A percentile compares a stretch with the other conserved stretches of the same genome.
Evolutionary conservation across 2,113 vertebrate genomes (phyloP).

Genomic region (Sander vitreus): DNA sequence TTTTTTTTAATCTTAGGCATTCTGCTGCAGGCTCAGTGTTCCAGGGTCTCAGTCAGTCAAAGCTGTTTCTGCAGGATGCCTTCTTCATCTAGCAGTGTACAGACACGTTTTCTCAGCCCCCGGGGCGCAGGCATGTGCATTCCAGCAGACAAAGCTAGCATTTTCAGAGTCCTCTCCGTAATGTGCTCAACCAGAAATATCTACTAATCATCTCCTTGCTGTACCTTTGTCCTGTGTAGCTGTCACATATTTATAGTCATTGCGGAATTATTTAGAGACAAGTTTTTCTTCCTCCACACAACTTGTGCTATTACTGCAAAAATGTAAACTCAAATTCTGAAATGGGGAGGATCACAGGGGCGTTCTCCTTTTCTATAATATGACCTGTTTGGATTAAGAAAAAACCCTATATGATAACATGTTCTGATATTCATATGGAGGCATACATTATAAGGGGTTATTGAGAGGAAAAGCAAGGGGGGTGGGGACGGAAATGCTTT

Average conservation of each 20-base stretch:
- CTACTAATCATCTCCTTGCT: conserved; percentile 44
- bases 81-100: conserved; percentile 81
- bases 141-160: conserved; percentile 84
- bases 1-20: conserved; percentile 25
- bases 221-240: conserved; percentile 31
- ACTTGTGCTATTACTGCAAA: neutral
- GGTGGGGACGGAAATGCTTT: conserved; percentile 34
- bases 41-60: conserved; percentile 36
- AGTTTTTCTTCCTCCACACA: neutral
- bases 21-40: conserved; percentile 49
- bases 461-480: conserved; percentile 42
- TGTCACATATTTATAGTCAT: conserved; percentile 7
- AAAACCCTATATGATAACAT: neutral
- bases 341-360: neutral
- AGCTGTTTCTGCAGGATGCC: conserved; percentile 79
- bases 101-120: conserved; percentile 86
- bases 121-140: conserved; percentile 83
- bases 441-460: conserved; percentile 19
- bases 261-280: neutral
- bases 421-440: conserved; percentile 3
- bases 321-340: neutral
- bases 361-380: neutral
- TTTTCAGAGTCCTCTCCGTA: conserved; percentile 74
- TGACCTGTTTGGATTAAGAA: neutral
- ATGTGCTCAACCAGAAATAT: conserved; percentile 53